A percentile compares a stretch with the other conserved stretches of the same genome.
Conservation (phyloP, 2,113 vertebrate genomes). For the Bettongia penicillata region DNA sequence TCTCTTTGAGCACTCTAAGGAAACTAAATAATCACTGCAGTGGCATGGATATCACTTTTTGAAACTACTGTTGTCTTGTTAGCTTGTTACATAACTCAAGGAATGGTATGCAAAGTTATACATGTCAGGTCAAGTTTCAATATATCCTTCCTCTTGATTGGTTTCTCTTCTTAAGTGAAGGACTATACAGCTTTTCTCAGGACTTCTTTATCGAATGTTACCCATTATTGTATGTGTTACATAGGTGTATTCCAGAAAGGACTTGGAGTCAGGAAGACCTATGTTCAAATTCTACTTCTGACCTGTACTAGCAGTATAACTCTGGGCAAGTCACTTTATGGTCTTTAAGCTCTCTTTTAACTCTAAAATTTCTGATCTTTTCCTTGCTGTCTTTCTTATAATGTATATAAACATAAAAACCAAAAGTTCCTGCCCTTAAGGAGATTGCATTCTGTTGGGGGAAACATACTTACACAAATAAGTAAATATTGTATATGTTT, state of each 20-base stretch:
- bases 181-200: not conserved
- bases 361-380: not conserved
- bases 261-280: not conserved
- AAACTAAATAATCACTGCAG: not conserved
- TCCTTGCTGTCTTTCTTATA: not conserved
- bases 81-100: not conserved
- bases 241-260: not conserved
- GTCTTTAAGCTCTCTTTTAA: not conserved
- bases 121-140: not conserved
- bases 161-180: not conserved
- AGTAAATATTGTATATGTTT: not conserved
- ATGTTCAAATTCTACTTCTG: not conserved
- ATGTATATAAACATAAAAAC: too few species aligned
- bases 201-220: not conserved
- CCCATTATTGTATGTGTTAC: not conserved
- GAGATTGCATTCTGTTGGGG: not conserved
- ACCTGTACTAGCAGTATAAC: not conserved
- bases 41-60: not conserved
- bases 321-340: not conserved
- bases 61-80: not conserved
- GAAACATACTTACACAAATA: not conserved
- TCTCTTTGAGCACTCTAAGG: not conserved
- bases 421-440: not conserved
- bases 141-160: not conserved
- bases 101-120: not conserved